These are phyloP conservation scores for Ecliptopera silaceata DNA, from an alignment of 2,888 invertebrate species.

Conservation along the genomic window DNA sequence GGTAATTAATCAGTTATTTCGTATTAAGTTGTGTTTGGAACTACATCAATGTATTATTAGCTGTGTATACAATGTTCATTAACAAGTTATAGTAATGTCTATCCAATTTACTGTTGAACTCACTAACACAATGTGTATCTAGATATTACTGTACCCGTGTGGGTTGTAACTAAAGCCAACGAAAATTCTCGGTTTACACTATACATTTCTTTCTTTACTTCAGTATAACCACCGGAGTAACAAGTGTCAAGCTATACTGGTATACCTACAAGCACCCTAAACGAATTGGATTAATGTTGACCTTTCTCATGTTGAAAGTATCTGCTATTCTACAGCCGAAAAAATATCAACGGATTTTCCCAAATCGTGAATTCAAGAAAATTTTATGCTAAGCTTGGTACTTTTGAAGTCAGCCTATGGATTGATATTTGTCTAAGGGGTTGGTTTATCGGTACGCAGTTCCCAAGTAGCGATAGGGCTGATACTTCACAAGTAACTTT, in stretches of 20 bases:
- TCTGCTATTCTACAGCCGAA: not conserved
- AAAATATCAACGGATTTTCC: not conserved
- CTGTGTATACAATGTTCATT: too few species aligned
- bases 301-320: not conserved
- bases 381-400: not conserved
- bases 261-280: not conserved
- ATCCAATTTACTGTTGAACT: not conserved
- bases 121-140: not conserved
- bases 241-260: not conserved
- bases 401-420: not conserved
- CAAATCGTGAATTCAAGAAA: not conserved
- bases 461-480: slow-evolving; percentile 40
- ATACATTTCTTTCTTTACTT: not conserved
- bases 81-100: too few species aligned
- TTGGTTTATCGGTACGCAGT: slow-evolving; percentile 23
- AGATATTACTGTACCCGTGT: not conserved
- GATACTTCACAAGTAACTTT: slow-evolving; percentile 63
- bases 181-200: not conserved
- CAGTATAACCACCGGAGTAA: not conserved
- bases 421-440: slow-evolving; percentile 5
- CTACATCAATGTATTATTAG: not conserved
- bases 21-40: not conserved
- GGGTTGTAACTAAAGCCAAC: not conserved
- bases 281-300: not conserved
- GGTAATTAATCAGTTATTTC: not conserved